Evolutionary conservation across 2,113 vertebrate species (phyloP).

Genomic region (Odontophorus gujanensis): DNA sequence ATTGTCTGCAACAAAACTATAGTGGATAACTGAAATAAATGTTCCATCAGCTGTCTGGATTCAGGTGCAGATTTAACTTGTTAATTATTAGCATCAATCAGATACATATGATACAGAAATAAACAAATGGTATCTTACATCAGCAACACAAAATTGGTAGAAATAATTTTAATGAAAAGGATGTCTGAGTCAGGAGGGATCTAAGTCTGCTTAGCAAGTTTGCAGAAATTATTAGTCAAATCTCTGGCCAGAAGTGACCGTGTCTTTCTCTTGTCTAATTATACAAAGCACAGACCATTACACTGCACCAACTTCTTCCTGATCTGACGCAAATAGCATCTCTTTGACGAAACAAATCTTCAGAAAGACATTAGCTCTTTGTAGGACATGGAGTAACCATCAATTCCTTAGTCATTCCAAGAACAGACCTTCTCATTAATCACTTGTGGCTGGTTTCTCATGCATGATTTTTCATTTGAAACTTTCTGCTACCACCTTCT

Average conservation of each 20-base stretch:
- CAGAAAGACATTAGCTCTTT: background rate
- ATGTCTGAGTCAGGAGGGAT: background rate
- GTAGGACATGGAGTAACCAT: background rate
- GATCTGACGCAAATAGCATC: background rate
- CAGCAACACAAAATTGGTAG: background rate
- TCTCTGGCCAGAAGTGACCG: background rate
- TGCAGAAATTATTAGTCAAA: background rate
- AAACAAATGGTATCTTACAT: background rate
- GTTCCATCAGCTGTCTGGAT: slow-evolving; percentile 1
- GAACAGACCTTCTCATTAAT: background rate
- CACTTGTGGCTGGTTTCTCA: background rate
- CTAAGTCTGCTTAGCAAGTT: background rate
- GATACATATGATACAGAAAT: background rate
- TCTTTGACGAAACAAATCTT: background rate
- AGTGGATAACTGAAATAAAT: background rate
- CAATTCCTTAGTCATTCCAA: background rate
- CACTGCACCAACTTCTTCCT: rapidly evolving
- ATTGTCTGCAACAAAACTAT: slow-evolving; percentile 1
- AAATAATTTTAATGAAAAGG: background rate
- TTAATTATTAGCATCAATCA: background rate
- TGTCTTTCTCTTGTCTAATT: background rate
- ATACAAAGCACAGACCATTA: background rate
- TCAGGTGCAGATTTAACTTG: background rate
- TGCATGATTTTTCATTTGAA: background rate
- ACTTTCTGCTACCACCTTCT: background rate